Evolutionary conservation across 2,888 invertebrate genomes (phyloP).

Genomic region (Netelia fuscicornis): DNA sequence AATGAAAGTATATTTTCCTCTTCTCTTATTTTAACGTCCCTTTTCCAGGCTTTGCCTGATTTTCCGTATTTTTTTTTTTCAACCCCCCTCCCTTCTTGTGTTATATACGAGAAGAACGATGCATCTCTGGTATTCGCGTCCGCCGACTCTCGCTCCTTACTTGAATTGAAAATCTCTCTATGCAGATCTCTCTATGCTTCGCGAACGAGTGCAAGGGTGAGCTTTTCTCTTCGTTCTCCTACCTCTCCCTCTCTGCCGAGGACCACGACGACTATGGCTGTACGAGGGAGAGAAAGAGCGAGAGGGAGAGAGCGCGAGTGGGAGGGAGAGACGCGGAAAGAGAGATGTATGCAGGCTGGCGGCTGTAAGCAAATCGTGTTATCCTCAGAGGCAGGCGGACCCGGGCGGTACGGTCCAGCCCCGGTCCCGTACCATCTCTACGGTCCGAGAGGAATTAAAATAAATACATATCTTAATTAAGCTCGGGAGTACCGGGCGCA

Average conservation of each 20-base stretch:
- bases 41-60: conserved; percentile 10
- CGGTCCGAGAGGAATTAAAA: conserved; percentile 82
- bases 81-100: conserved; percentile 74
- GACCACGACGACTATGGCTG: conserved; percentile 49
- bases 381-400: conserved; percentile 77
- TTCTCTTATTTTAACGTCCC: conserved; percentile 28
- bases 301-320: conserved; percentile 14
- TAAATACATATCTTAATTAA: conserved; percentile 85
- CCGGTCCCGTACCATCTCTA: conserved; percentile 74
- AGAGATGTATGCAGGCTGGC: conserved; percentile 77
- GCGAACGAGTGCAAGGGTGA: conserved; percentile 51
- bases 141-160: conserved; percentile 76
- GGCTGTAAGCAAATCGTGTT: conserved; percentile 83
- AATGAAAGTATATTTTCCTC: conserved; percentile 13
- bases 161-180: conserved; percentile 82
- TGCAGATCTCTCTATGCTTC: conserved; percentile 66
- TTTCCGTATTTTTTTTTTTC: conserved; percentile 45
- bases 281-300: conserved; percentile 52
- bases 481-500: conserved; percentile 76
- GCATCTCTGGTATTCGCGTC: conserved; percentile 60
- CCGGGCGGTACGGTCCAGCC: conserved; percentile 67
- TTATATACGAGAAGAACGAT: conserved; percentile 72
- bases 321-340: conserved; percentile 43
- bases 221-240: conserved; percentile 23
- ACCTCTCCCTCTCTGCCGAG: conserved; percentile 12